A percentile compares a stretch with the other conserved stretches of the same genome.
Conservation (phyloP, 2,113 vertebrate species). For the Chauna torquata region DNA sequence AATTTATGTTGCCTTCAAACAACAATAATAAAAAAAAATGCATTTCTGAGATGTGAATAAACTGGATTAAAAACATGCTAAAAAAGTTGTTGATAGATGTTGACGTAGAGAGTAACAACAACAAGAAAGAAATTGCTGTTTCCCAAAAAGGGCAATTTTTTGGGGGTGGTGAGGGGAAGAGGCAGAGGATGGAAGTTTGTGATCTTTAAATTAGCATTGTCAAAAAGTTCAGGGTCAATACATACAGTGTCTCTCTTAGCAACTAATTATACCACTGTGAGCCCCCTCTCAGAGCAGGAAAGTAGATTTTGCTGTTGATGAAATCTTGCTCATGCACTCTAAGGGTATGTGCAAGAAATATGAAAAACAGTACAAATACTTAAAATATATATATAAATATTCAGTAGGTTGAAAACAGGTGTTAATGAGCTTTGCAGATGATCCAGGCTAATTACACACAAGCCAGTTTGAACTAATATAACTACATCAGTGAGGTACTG, state of each 20-base stretch:
- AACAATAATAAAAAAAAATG: neutral
- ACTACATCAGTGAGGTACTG: neutral
- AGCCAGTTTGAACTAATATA: neutral
- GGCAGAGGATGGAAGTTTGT: neutral
- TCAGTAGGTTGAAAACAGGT: neutral
- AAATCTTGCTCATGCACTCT: neutral
- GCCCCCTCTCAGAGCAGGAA: neutral
- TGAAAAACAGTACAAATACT: neutral
- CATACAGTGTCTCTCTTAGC: neutral
- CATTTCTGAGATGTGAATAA: neutral
- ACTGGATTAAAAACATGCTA: neutral
- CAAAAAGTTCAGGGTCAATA: neutral
- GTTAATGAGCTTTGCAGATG: neutral
- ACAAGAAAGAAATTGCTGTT: fast-evolving
- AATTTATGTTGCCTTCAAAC: neutral
- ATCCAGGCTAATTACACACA: neutral
- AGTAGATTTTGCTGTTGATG: neutral
- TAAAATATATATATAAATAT: neutral
- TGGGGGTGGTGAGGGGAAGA: fast-evolving
- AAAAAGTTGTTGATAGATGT: neutral
- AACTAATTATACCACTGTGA: neutral
- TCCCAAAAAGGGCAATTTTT: neutral
- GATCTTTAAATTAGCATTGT: neutral
- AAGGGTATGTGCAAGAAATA: neutral
- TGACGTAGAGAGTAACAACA: neutral